Percentiles rank a stretch among this genome's conserved stretches.
Evolutionary conservation across 2,888 invertebrate genomes (phyloP).

Genomic region (Megamerina dolium): DNA sequence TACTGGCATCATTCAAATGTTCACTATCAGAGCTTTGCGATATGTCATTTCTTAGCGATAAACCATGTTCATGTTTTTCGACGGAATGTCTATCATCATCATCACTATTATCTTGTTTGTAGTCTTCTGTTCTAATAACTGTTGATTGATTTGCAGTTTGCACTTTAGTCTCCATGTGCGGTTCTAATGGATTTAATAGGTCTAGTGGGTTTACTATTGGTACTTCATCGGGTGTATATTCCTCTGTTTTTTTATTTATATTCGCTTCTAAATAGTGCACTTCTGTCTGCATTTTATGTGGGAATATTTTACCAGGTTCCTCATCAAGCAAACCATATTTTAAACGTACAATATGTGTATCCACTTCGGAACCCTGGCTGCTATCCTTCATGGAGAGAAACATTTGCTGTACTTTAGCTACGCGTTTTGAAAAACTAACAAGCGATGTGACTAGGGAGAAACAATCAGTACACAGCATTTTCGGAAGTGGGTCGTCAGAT

Average conservation of each 20-base stretch:
- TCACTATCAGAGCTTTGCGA: neutral
- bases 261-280: conserved; percentile 30
- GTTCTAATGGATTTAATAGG: too few species aligned
- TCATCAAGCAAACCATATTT: conserved; percentile 29
- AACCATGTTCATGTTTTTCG: conserved; percentile 4
- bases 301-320: conserved; percentile 17
- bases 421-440: too few species aligned
- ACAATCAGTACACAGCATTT: too few species aligned
- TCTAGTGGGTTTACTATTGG: conserved; percentile 1
- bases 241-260: conserved; percentile 19
- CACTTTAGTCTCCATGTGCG: conserved; percentile 14
- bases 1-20: too few species aligned
- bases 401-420: too few species aligned
- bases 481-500: too few species aligned
- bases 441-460: too few species aligned
- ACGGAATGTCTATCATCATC: conserved; percentile 18
- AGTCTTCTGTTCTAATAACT: neutral
- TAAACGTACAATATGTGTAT: conserved; percentile 16
- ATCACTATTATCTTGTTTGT: conserved; percentile 11
- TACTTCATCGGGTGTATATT: neutral
- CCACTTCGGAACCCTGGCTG: too few species aligned
- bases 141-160: conserved; percentile 18
- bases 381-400: too few species aligned
- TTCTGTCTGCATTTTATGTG: conserved; percentile 20
- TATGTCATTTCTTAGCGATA: too few species aligned